These are phyloP conservation scores for Pterostichus niger DNA, from an alignment of 2,888 invertebrate species.

Conservation along the genomic window DNA sequence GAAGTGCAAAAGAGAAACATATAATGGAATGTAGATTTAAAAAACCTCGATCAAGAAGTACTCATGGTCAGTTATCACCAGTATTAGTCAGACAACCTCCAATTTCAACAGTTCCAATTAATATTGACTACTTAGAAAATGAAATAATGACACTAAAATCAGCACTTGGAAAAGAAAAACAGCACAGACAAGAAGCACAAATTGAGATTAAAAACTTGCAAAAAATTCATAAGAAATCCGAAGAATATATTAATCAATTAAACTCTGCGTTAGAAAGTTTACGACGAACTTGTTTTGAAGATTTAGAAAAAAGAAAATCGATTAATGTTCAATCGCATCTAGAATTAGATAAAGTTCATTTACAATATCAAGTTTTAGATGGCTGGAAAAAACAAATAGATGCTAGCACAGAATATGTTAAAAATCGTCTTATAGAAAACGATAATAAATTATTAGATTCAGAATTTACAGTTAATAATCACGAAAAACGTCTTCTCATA, in stretches of 20 bases:
- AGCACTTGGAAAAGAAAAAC: constrained; percentile 55
- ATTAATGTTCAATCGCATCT: constrained; percentile 67
- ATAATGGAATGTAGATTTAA: constrained; percentile 75
- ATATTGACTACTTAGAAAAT: constrained; percentile 53
- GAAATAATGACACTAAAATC: constrained; percentile 52
- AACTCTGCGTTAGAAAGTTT: constrained; percentile 66
- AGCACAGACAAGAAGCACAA: constrained; percentile 37
- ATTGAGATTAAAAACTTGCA: constrained; percentile 64
- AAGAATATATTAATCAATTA: constrained; percentile 65
- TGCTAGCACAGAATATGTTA: constrained; percentile 78
- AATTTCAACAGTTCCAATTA: background rate
- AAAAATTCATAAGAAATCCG: constrained; percentile 54
- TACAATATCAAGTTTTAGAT: constrained; percentile 77
- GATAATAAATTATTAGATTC: constrained; percentile 78
- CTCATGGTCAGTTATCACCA: constrained; percentile 53
- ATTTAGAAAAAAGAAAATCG: constrained; percentile 56
- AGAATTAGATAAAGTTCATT: constrained; percentile 72
- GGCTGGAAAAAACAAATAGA: constrained; percentile 79
- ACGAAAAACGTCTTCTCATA: constrained; percentile 73
- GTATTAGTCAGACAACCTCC: constrained; percentile 44
- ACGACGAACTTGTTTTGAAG: constrained; percentile 50
- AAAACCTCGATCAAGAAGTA: constrained; percentile 59
- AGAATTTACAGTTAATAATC: constrained; percentile 78
- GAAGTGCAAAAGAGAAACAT: constrained; percentile 82
- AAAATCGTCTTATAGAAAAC: constrained; percentile 78